A percentile compares a stretch with the other conserved stretches of the same genome.
Evolutionary conservation across 2,888 invertebrate genomes (phyloP).

Genomic region (Parascotia fuliginaria): DNA sequence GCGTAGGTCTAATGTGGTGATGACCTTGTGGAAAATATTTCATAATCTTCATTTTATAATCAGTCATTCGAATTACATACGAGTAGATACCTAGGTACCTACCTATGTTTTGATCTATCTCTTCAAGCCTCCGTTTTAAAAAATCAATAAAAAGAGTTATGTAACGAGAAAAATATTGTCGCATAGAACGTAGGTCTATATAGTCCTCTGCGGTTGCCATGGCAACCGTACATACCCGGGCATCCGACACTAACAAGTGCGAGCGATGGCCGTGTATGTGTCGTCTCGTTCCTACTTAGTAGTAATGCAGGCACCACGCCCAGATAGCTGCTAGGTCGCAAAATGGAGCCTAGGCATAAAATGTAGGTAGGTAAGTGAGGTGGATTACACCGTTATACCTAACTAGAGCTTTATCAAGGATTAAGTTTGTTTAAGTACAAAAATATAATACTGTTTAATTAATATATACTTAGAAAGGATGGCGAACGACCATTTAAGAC

Average conservation of each 20-base stretch:
- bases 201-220: slow-evolving; percentile 46
- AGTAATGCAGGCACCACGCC: slow-evolving; percentile 36
- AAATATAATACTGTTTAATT: too few relatives aligned
- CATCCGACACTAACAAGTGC: slow-evolving; percentile 11
- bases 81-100: too few relatives aligned
- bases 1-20: too few relatives aligned
- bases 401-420: slow-evolving; percentile 8
- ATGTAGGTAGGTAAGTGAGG: slow-evolving; percentile 19
- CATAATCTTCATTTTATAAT: too few relatives aligned
- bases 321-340: slow-evolving; percentile 29
- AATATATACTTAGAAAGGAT: too few relatives aligned
- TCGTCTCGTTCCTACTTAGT: slow-evolving; percentile 17
- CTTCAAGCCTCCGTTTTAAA: too few relatives aligned
- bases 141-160: not conserved
- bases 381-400: slow-evolving; percentile 10
- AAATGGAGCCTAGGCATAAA: slow-evolving; percentile 23
- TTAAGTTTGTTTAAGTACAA: not conserved
- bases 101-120: too few relatives aligned
- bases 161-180: slow-evolving; percentile 18
- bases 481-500: too few relatives aligned
- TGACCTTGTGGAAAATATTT: too few relatives aligned
- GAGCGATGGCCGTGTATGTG: slow-evolving; percentile 11
- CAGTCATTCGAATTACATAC: too few relatives aligned
- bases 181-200: slow-evolving; percentile 16
- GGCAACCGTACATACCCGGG: slow-evolving; percentile 41